Base-by-base conservation (phyloP, 2,113 vertebrate species). In the Eublepharis macularius region DNA sequence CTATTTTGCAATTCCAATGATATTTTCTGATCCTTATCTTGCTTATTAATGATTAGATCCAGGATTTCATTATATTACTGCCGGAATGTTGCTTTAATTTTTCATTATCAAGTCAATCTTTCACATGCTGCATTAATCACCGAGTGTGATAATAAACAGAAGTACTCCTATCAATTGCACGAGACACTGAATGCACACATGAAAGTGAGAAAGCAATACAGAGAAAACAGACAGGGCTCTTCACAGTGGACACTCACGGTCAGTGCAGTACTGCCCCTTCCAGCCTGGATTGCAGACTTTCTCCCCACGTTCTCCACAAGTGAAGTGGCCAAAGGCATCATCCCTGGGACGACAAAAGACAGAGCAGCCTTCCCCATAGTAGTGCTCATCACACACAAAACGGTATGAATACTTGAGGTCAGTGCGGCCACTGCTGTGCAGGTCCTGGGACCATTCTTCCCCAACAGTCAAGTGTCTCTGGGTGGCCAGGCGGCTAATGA, bases 331-430 rank as follows among this genome's bases (percentile, higher is more conserved):
- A 2, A 99, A 99, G 49, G 98, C 97, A 13, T 99, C 98, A 0
- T 99, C 98, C 26, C 98, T 91, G 24, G 99, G 98, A 0, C 99
- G 98, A 89, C 99, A 99, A 95, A 99, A 99, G 80, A 99, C 98
- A 0, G 99, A 99, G 94, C 99, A 99, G 36, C 99, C 98, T 3
- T 99, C 98, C 19, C 99, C 99, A 0, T 99, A 99, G 94, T 99
- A 99, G 86, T 99, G 97, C 90, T 99, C 99, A 0, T 99, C 99
- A 0, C 99, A 99, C 69, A 99, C 95, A 1, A 99, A 99, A 90
- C 99, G 98, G 87, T 99, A 99, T 3, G 98, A 98, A 87, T 99
- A 99, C 78, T 98, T 98, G 90, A 99, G 97, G 92, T 99, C 98
- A 0, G 98, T 98, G 76, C 97, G 96, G 73, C 97, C 97, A 0